Conservation (phyloP, 1,140 invertebrate species). For the Aphidius ervi region DNA sequence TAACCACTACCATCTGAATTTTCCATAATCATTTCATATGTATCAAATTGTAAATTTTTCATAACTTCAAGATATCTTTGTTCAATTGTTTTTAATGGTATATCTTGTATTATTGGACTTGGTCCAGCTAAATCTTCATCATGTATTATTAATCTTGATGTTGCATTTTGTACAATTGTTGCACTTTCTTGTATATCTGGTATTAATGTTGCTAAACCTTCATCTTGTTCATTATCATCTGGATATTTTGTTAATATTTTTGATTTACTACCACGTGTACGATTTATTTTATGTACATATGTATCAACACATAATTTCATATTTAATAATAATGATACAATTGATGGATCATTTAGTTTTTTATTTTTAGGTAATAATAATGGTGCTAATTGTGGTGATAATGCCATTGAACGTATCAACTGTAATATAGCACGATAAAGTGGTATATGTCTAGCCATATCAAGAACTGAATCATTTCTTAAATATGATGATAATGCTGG, state of each 20-base stretch:
- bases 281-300: constrained; percentile 62
- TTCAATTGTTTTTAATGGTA: constrained; percentile 57
- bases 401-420: constrained; percentile 74
- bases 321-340: constrained; percentile 69
- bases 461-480: constrained; percentile 90
- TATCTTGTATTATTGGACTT: constrained; percentile 48
- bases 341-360: constrained; percentile 51
- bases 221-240: constrained; percentile 76
- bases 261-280: constrained; percentile 42
- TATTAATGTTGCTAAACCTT: constrained; percentile 81
- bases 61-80: constrained; percentile 81
- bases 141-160: constrained; percentile 51
- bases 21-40: constrained; percentile 87
- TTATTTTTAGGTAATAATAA: constrained; percentile 61
- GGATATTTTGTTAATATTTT: constrained; percentile 48
- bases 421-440: constrained; percentile 81
- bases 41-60: constrained; percentile 86
- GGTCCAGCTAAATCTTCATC: constrained; percentile 45
- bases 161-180: constrained; percentile 68
- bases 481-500: constrained; percentile 87
- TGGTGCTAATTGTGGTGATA: constrained; percentile 63
- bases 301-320: constrained; percentile 90
- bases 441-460: constrained; percentile 92
- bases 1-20: constrained; percentile 66
- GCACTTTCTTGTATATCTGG: constrained; percentile 83